phyloP scores from a whole-genome alignment of 2,888 invertebrate genomes.

The Agrotis clavis region DNA sequence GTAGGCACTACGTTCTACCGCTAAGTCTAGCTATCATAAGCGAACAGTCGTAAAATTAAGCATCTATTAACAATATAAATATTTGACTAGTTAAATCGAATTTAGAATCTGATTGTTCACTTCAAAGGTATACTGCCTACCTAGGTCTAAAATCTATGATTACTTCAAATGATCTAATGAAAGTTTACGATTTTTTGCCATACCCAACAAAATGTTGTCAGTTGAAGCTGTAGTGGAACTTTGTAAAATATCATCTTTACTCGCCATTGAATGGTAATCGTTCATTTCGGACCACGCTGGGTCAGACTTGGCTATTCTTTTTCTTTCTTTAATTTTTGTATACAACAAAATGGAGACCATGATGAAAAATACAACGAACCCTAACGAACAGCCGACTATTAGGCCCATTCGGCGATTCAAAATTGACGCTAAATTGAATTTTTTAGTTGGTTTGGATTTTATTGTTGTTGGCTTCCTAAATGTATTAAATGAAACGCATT shows the following conservation, averaged over 20 bases:
- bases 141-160: conserved; percentile 56
- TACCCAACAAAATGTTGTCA: conserved; percentile 88
- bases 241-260: conserved; percentile 87
- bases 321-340: conserved; percentile 88
- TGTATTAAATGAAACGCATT: conserved; percentile 87
- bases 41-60: conserved; percentile 76
- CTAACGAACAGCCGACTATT: conserved; percentile 87
- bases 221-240: conserved; percentile 87
- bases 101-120: conserved; percentile 71
- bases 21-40: conserved; percentile 73
- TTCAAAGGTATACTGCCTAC: conserved; percentile 71
- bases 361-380: conserved; percentile 86
- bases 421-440: conserved; percentile 79
- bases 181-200: conserved; percentile 83
- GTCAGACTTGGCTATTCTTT: conserved; percentile 87
- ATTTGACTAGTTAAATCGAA: conserved; percentile 63
- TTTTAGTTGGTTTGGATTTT: conserved; percentile 78
- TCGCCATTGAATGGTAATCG: conserved; percentile 87
- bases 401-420: conserved; percentile 86
- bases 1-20: conserved; percentile 67
- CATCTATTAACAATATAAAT: conserved; percentile 72
- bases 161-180: conserved; percentile 77
- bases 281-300: conserved; percentile 89
- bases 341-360: conserved; percentile 87
- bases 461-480: conserved; percentile 76